Percentiles rank a stretch among this genome's conserved stretches.
Evolutionary conservation across 2,888 invertebrate genomes (phyloP).

Genomic region (Osmoderma eremita): DNA sequence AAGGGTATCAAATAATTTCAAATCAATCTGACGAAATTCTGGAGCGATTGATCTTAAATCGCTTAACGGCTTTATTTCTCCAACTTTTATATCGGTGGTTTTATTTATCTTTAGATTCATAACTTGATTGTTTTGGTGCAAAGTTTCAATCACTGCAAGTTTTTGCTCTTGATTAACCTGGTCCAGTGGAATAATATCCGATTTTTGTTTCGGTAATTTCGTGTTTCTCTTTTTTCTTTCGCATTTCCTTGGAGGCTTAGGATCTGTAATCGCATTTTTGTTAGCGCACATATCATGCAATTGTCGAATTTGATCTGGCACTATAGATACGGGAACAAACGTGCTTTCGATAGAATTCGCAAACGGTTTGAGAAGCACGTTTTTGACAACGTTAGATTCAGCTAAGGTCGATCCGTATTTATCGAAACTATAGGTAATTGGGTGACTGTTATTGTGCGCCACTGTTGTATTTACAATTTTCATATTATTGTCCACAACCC

Average conservation of each 20-base stretch:
- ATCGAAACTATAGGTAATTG: no score
- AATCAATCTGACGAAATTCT: constrained; percentile 8
- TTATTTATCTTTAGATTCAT: constrained; percentile 8
- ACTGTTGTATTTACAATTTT: no score
- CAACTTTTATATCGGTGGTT: not conserved
- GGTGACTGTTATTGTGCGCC: no score
- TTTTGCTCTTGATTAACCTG: not conserved
- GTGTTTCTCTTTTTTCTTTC: constrained; percentile 19
- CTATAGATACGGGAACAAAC: not conserved
- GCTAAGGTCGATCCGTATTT: no score
- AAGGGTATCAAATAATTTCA: constrained; percentile 17
- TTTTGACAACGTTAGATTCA: no score
- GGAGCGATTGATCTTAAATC: constrained; percentile 12
- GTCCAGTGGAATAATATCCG: not conserved
- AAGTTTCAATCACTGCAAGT: not conserved
- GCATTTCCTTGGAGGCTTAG: not conserved
- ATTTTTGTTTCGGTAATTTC: constrained; percentile 1
- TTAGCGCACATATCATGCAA: not conserved
- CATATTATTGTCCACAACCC: no score
- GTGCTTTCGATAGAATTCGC: no score
- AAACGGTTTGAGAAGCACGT: no score
- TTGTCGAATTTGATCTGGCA: not conserved
- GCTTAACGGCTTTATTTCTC: not conserved
- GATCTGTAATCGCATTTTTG: not conserved
- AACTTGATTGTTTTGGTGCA: not conserved